These are phyloP conservation scores for Agapetus fuscipes DNA, from an alignment of 2,888 invertebrate species.

Conservation along the genomic window DNA sequence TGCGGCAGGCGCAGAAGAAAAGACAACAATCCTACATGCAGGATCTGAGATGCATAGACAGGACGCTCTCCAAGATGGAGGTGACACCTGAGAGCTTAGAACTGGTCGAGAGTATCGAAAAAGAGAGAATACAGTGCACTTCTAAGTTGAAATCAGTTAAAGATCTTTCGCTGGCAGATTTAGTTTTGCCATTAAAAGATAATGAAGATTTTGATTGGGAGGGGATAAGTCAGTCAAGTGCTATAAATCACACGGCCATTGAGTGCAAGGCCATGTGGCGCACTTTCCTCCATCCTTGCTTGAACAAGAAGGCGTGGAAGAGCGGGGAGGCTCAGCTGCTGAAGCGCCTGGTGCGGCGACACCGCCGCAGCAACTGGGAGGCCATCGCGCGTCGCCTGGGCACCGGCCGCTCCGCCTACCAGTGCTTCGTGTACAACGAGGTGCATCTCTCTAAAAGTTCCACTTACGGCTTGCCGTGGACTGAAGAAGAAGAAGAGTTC, in stretches of 20 bases:
- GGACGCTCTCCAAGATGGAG: slow-evolving; percentile 13
- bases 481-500: slow-evolving; percentile 55
- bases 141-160: slow-evolving; percentile 12
- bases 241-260: slow-evolving; percentile 47
- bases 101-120: background rate
- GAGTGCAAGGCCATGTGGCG: slow-evolving; percentile 66
- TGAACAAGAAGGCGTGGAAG: slow-evolving; percentile 50
- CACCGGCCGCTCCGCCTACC: slow-evolving; percentile 54
- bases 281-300: slow-evolving; percentile 55
- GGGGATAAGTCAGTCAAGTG: slow-evolving; percentile 36
- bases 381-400: slow-evolving; percentile 47
- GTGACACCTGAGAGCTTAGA: background rate
- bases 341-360: slow-evolving; percentile 34
- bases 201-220: slow-evolving; percentile 49
- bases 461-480: slow-evolving; percentile 58
- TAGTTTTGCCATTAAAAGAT: slow-evolving; percentile 31
- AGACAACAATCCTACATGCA: background rate
- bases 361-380: slow-evolving; percentile 56
- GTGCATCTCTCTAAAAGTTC: slow-evolving; percentile 23
- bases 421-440: slow-evolving; percentile 58
- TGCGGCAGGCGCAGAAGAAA: slow-evolving; percentile 6
- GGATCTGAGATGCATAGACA: slow-evolving; percentile 17
- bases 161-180: slow-evolving; percentile 26
- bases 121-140: slow-evolving; percentile 12
- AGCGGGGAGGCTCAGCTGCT: slow-evolving; percentile 39